These are phyloP conservation scores for Phasianus colchicus DNA, from an alignment of 2,113 vertebrate species.

Conservation along the genomic window DNA sequence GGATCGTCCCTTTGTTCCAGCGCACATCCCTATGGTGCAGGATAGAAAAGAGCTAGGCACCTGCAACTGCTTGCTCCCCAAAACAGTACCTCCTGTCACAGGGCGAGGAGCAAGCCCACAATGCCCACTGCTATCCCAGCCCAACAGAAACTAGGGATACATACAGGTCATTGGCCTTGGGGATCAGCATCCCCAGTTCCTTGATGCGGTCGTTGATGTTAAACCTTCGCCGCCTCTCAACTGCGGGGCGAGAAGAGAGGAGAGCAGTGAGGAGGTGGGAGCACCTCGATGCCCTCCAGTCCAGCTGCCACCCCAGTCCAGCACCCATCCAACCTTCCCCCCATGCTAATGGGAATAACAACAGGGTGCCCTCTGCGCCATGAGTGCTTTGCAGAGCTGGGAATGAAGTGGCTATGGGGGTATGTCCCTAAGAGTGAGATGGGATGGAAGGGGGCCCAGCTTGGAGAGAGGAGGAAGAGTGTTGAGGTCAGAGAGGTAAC, in stretches of 20 bases:
- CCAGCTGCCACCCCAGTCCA: background rate
- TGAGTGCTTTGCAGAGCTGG: background rate
- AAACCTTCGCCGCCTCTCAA: constrained; percentile 94
- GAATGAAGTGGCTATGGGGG: background rate
- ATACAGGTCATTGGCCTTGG: constrained; percentile 96
- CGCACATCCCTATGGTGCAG: constrained; percentile 87
- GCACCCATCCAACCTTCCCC: background rate
- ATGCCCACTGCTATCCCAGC: background rate
- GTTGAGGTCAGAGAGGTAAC: background rate
- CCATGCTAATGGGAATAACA: fast-evolving
- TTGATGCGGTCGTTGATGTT: constrained; percentile 99
- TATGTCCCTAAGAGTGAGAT: background rate
- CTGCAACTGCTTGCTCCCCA: background rate
- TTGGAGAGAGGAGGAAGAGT: background rate
- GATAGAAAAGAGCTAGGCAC: background rate
- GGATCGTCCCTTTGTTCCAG: constrained; percentile 99
- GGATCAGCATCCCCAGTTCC: constrained; percentile 96
- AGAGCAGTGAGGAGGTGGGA: background rate
- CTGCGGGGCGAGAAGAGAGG: constrained; percentile 24
- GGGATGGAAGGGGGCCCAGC: background rate
- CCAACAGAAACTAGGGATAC: constrained; percentile 11
- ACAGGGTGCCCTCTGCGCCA: fast-evolving
- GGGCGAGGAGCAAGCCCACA: fast-evolving
- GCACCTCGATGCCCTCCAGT: background rate
- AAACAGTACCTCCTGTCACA: fast-evolving